Evolutionary conservation across 2,888 invertebrate species (phyloP).

Genomic region (Drosophila acutilabella): DNA sequence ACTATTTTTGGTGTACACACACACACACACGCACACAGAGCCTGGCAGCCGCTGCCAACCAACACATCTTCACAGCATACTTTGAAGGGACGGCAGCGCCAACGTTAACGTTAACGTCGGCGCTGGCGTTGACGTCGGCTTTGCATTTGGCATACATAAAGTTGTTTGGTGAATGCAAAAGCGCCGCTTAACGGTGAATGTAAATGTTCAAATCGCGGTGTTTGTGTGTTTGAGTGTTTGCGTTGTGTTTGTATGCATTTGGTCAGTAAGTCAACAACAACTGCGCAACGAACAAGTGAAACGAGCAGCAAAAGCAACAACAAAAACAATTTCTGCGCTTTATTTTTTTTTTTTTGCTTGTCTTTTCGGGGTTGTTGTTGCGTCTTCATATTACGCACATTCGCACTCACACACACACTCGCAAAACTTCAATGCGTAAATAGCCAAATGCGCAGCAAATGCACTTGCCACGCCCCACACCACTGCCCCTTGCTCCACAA

Average conservation of each 20-base stretch:
- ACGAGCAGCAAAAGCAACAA: constrained; percentile 40
- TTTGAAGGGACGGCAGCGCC: constrained; percentile 22
- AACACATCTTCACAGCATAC: constrained; percentile 19
- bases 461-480: constrained; percentile 76
- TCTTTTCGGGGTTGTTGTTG: constrained; percentile 41
- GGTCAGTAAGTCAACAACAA: constrained; percentile 68
- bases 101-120: constrained; percentile 1
- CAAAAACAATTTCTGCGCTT: constrained; percentile 27
- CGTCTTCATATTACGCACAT: constrained; percentile 64
- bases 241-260: constrained; percentile 34
- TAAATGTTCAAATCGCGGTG: neutral
- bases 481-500: constrained; percentile 10
- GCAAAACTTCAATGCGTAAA: constrained; percentile 67
- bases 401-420: constrained; percentile 20
- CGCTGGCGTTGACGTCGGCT: constrained; percentile 18
- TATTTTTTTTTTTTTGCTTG: constrained; percentile 1
- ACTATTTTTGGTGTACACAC: constrained; percentile 49
- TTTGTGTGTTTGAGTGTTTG: neutral
- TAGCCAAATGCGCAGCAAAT: constrained; percentile 75
- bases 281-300: constrained; percentile 42
- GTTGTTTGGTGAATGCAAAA: constrained; percentile 26
- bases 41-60: neutral
- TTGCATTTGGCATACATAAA: constrained; percentile 59
- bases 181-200: constrained; percentile 34
- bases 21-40: constrained; percentile 21